Percentiles rank a stretch among this genome's conserved stretches.
These are phyloP conservation scores for Athetis lepigone DNA, from an alignment of 2,888 invertebrate species.

Conservation along the genomic window DNA sequence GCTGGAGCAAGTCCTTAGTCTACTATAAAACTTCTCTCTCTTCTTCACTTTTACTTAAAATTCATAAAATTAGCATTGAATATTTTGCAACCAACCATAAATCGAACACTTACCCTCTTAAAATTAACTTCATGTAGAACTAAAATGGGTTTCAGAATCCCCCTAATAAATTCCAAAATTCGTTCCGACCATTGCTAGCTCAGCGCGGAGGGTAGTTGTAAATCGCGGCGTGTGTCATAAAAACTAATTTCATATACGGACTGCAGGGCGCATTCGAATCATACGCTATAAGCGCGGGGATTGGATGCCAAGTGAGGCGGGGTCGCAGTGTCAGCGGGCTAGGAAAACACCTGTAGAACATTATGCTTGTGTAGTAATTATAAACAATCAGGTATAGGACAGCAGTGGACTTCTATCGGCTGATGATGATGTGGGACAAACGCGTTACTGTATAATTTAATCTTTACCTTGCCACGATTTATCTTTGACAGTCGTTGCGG, in stretches of 20 bases:
- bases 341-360: neutral
- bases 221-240: slow-evolving; percentile 57
- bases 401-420: too few relatives aligned
- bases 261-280: slow-evolving; percentile 44
- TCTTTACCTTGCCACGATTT: too few relatives aligned
- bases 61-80: slow-evolving; percentile 8
- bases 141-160: slow-evolving; percentile 51
- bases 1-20: too few relatives aligned
- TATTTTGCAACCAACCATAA: slow-evolving; percentile 12
- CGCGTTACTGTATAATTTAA: too few relatives aligned
- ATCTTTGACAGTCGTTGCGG: too few relatives aligned
- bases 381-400: too few relatives aligned
- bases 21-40: too few relatives aligned
- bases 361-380: neutral
- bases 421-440: too few relatives aligned
- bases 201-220: slow-evolving; percentile 56
- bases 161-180: slow-evolving; percentile 57
- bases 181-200: slow-evolving; percentile 40
- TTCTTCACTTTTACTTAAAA: neutral
- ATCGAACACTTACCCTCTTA: slow-evolving; percentile 25
- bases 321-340: slow-evolving; percentile 13
- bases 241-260: slow-evolving; percentile 64
- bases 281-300: slow-evolving; percentile 38
- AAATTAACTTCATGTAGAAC: slow-evolving; percentile 50
- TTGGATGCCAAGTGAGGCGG: slow-evolving; percentile 9